phyloP scores from a whole-genome alignment of 2,888 invertebrate genomes.

The Cheiracanthium punctorium region DNA sequence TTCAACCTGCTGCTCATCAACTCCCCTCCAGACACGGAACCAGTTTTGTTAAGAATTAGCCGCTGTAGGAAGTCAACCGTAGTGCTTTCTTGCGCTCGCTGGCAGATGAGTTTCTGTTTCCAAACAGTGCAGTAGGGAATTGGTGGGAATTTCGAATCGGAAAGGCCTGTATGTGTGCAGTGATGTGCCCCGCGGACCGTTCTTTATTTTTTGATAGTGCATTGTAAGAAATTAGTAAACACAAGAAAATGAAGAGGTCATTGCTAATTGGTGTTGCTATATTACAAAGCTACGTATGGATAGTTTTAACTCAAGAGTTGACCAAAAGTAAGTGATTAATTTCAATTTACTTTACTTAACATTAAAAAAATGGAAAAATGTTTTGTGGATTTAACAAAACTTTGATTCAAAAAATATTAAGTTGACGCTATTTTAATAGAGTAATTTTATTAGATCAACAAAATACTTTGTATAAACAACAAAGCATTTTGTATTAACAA shows the following conservation, averaged over 20 bases:
- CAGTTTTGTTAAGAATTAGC: constrained; percentile 10
- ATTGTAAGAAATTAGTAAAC: background rate
- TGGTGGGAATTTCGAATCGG: background rate
- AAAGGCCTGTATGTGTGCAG: background rate
- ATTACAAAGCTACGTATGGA: background rate
- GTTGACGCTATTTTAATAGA: too few relatives aligned
- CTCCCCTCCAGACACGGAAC: constrained; percentile 14
- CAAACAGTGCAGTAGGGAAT: background rate
- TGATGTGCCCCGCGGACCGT: background rate
- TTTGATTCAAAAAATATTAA: too few relatives aligned
- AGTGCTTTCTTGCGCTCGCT: background rate
- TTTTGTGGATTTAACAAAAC: too few relatives aligned
- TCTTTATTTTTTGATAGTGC: background rate
- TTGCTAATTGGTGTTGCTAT: background rate
- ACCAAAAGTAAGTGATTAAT: background rate
- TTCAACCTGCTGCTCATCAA: background rate
- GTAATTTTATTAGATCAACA: too few relatives aligned
- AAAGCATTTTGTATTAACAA: too few relatives aligned
- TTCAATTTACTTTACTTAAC: too few relatives aligned
- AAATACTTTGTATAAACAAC: too few relatives aligned
- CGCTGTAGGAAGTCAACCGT: constrained; percentile 1
- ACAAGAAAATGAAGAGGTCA: background rate
- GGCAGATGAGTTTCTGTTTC: background rate
- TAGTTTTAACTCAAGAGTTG: background rate
- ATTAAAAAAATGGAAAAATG: too few relatives aligned